A percentile compares a stretch with the other conserved stretches of the same genome.
phyloP scores from a whole-genome alignment of 2,797 vertebrate genomes.

The Otus scops region DNA sequence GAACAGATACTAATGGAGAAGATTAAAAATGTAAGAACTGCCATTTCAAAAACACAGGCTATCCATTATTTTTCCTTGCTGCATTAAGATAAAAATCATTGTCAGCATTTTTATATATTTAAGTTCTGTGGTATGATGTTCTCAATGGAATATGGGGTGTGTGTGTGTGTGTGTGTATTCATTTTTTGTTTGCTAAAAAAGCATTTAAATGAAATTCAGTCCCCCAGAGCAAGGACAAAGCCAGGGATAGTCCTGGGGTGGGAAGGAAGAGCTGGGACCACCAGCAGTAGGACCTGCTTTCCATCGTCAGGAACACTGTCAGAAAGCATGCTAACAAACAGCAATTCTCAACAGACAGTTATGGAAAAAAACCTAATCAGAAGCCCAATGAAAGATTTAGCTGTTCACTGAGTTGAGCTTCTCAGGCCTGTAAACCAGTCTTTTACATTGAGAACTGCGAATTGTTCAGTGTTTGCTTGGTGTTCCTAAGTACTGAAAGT shows the following conservation, averaged over 20 bases:
- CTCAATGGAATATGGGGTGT: background rate
- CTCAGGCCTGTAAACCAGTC: background rate
- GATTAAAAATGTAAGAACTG: background rate
- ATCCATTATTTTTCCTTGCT: background rate
- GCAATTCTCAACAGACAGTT: background rate
- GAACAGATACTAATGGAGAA: background rate
- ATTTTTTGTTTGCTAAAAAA: background rate
- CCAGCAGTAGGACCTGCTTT: background rate
- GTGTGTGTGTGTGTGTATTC: no score
- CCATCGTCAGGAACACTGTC: background rate
- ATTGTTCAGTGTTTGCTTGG: background rate
- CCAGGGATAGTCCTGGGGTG: background rate
- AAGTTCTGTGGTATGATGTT: background rate
- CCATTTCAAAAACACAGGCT: background rate
- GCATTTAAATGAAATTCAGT: background rate
- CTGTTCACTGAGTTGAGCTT: background rate
- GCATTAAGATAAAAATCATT: background rate
- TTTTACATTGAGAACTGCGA: background rate
- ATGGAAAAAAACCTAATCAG: background rate
- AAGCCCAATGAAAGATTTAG: background rate
- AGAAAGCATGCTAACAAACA: background rate
- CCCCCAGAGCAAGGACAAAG: background rate
- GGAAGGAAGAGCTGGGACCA: background rate
- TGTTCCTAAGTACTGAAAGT: background rate
- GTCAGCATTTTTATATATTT: background rate